Evolutionary conservation across 1,140 invertebrate genomes (phyloP), one percentile per base, ranked within the genome.

Genomic region (Lanistes nyassanus): DNA sequence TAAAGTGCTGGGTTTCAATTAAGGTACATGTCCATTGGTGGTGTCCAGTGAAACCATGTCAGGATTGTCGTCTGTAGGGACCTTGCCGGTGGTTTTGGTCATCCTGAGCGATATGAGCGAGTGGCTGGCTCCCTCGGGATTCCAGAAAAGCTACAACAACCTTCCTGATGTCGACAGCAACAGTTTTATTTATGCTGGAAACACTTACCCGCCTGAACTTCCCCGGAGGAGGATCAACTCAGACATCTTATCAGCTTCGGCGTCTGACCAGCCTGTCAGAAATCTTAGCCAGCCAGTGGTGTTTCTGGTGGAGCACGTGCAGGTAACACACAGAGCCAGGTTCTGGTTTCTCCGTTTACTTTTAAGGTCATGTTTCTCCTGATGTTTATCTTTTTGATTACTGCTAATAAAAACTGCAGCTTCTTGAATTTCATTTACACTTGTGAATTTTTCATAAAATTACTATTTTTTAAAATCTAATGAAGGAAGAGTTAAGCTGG

Each of bases 221-320:
- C 70, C 36, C 4, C 70, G 56, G 7, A 23, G 70, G 21, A 23
- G 95, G 65, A 90, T 97, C 67, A 97, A 96, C 88, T 96, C 94
- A 71, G 94, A 95, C 91, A 94, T 98, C 29, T 95, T 98, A 84
- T 97, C 96, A 34, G 96, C 96, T 2, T 97, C 96, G 70, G 70
- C 86, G 21, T 72, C 78, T 39, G 65, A 78, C 71, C 47, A 74
- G 60, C 68, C 75, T 94, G 94, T 0, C 91, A 94, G 53, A 72
- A 94, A 96, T 84, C 90, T 98, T 6, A 93, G 92, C 0, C 93
- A 97, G 85, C 95, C 96, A 51, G 95, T 97, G 0, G 92, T 92
- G 23, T 90, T 98, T 60, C 79, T 78, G 4, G 55, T 85, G 62
- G 76, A 80, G 65, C 83, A 85, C 74, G 76, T 75, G 56, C 68